These are phyloP conservation scores for Dryobotodes eremita DNA, from an alignment of 2,888 invertebrate genomes.

Conservation along the genomic window DNA sequence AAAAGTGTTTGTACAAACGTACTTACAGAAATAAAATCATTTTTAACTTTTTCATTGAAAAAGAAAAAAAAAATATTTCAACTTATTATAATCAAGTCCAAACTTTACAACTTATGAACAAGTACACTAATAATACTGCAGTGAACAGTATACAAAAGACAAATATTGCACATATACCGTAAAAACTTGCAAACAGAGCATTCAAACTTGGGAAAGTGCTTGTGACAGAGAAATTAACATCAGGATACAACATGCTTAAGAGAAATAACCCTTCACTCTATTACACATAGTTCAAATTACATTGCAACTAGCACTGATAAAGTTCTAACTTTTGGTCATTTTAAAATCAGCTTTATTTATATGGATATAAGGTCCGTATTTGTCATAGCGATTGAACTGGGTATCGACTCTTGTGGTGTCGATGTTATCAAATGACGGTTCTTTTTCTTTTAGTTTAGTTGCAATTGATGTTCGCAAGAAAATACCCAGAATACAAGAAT, in stretches of 20 bases:
- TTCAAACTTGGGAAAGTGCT: slow-evolving; percentile 30
- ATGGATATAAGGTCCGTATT: neutral
- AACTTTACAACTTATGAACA: slow-evolving; percentile 53
- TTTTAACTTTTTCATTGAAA: too few species aligned
- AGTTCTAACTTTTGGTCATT: neutral
- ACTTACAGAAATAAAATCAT: too few species aligned
- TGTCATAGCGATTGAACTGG: neutral
- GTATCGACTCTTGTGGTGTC: neutral
- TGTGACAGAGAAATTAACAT: neutral
- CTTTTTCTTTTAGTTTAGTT: neutral
- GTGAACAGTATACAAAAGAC: slow-evolving; percentile 46
- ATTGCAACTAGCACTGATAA: neutral
- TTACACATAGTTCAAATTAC: slow-evolving; percentile 12
- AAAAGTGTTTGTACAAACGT: too few species aligned
- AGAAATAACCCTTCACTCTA: neutral
- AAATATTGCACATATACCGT: slow-evolving; percentile 49
- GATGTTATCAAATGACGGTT: neutral
- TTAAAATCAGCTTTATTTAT: neutral
- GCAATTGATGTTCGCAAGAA: neutral
- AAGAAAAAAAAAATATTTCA: slow-evolving; percentile 30
- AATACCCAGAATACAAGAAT: neutral
- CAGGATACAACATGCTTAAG: neutral
- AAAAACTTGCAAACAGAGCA: slow-evolving; percentile 2
- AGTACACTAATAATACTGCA: slow-evolving; percentile 47
- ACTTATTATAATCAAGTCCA: slow-evolving; percentile 59